Base-by-base conservation (phyloP, 2,888 invertebrate genomes). In the Brassicogethes aeneus region DNA sequence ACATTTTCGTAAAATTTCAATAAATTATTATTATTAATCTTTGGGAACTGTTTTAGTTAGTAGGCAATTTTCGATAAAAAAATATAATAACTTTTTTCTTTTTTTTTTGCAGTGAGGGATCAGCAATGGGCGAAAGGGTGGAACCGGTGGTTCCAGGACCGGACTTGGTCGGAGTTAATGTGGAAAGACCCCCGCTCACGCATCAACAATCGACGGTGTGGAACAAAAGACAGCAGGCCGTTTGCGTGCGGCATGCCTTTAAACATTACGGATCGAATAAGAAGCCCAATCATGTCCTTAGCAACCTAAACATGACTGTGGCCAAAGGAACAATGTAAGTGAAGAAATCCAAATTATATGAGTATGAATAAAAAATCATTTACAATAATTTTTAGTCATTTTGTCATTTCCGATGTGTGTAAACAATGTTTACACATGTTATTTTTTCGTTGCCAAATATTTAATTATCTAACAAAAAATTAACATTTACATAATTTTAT, bases 261-360 rank as follows among this genome's bases (percentile, higher is more conserved):
- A 93, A 93, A 66, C 82, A 85, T 55, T 94, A 90, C 65, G 93
- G 93, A 50, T 83, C 84, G 54, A 87, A 85, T 65, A 89, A 87
- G 64, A 81, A 86, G 56, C 84, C 87, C 40, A 86, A 89, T 64
- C 85, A 86, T 53, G 91, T 93, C 34, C 76, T 94, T 47, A 84
- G 84, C 61, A 85, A 90, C 68, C 79, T 94, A 47, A 87, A 86
- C 70, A 90, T 94, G 87, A 91, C 91, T 42, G 93, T 94, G 47
- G 86, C 85, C 54, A 90, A 90, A 69, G 94, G 93, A 59, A 88
- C 91, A 50, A 94, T 94, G 93, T 93, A 70, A 90, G 89, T 82
- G 5, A 32, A 10, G 5, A 23, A 23, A 23, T 23, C 23, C 23
- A 23, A 23, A n/a, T n/a, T n/a, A n/a, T n/a, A n/a, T n/a, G n/a